Evolutionary conservation across 2,113 vertebrate species (phyloP).

Genomic region (Pseudorasbora parva): DNA sequence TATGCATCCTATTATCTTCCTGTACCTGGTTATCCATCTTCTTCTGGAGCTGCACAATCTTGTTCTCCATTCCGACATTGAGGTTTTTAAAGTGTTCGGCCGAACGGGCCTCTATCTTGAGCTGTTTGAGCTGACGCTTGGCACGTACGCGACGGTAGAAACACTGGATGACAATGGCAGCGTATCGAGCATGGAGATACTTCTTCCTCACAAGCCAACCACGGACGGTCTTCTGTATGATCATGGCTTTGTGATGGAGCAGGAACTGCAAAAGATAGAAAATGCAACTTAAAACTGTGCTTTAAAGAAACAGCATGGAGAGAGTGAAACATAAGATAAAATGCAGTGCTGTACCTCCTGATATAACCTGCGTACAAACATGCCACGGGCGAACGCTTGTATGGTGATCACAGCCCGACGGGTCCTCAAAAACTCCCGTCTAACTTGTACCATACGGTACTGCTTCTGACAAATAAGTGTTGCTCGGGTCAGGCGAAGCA

Average conservation of each 20-base stretch:
- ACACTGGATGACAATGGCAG: constrained; percentile 87
- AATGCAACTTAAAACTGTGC: neutral
- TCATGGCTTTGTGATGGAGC: constrained; percentile 85
- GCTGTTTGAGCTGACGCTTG: constrained; percentile 80
- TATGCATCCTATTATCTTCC: neutral
- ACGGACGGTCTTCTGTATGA: constrained; percentile 83
- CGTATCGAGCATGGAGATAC: constrained; percentile 68
- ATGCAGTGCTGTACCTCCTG: constrained; percentile 75
- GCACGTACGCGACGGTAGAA: constrained; percentile 81
- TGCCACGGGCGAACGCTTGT: constrained; percentile 86
- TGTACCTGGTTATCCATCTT: constrained; percentile 94
- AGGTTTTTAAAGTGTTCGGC: constrained; percentile 88
- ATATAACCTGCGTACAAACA: constrained; percentile 85
- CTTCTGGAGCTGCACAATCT: constrained; percentile 93
- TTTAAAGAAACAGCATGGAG: too few relatives aligned
- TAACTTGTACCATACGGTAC: constrained; percentile 83
- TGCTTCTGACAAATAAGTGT: constrained; percentile 87
- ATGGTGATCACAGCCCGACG: constrained; percentile 77
- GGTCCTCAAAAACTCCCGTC: constrained; percentile 72
- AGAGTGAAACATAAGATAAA: neutral
- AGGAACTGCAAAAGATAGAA: constrained; percentile 76
- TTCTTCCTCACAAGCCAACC: constrained; percentile 82
- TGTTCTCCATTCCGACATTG: constrained; percentile 97
- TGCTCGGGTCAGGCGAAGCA: constrained; percentile 81
- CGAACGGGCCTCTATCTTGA: constrained; percentile 91